These are phyloP conservation scores for Ranitomeya variabilis DNA, from an alignment of 2,113 vertebrate genomes.

Conservation along the genomic window DNA sequence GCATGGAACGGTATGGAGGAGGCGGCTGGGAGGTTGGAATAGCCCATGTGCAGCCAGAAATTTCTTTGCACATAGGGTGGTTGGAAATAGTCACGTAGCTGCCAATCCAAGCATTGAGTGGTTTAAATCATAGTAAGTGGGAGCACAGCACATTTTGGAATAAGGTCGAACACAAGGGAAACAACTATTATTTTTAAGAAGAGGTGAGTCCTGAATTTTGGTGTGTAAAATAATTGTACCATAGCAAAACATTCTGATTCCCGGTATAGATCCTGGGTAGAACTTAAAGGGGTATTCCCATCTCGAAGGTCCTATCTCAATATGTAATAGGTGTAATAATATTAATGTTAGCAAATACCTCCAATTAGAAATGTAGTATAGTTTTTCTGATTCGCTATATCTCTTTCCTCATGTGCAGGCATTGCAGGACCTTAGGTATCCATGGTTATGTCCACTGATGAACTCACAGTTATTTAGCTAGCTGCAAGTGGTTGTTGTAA, in stretches of 20 bases:
- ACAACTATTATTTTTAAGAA: constrained; percentile 36
- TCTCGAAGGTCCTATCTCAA: too few species aligned
- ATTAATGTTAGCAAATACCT: too few species aligned
- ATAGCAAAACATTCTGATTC: not conserved
- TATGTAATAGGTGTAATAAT: too few species aligned
- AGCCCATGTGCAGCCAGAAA: constrained; percentile 37
- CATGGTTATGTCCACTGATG: too few species aligned
- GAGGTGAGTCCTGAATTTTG: not conserved
- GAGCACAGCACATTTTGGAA: constrained; percentile 29
- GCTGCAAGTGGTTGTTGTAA: too few species aligned
- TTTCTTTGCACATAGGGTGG: constrained; percentile 43
- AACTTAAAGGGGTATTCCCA: not conserved
- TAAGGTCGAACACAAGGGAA: constrained; percentile 12
- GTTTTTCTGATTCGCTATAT: too few species aligned
- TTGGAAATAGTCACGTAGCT: constrained; percentile 25
- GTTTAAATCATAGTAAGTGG: constrained; percentile 48
- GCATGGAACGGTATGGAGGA: constrained; percentile 8
- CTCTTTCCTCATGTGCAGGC: too few species aligned
- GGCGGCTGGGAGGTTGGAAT: constrained; percentile 36
- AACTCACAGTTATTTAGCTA: too few species aligned
- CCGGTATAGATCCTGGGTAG: not conserved
- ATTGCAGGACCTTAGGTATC: too few species aligned
- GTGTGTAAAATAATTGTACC: not conserved
- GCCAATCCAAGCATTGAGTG: constrained; percentile 46
- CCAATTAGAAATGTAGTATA: too few species aligned